Conservation (phyloP, 2,888 invertebrate genomes). For the Gibbula magus region DNA sequence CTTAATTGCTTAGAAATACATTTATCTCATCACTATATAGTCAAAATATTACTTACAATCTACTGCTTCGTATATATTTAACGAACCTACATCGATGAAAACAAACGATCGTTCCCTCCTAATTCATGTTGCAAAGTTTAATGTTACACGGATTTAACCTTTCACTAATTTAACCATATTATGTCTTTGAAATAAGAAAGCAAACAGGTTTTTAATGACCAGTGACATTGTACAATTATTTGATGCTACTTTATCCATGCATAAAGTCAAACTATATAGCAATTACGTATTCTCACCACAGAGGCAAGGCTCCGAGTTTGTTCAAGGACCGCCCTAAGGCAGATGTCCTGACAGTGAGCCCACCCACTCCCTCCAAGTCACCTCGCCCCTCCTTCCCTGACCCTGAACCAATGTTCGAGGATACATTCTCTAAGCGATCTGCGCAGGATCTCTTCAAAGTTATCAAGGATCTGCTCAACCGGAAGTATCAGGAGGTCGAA, state of each 20-base stretch:
- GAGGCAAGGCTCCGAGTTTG: constrained; percentile 70
- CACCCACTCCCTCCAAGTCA: constrained; percentile 32
- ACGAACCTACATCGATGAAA: too few relatives aligned
- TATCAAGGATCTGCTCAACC: constrained; percentile 67
- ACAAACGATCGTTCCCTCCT: too few relatives aligned
- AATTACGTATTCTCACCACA: constrained; percentile 33
- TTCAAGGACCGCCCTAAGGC: constrained; percentile 45
- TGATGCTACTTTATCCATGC: background rate
- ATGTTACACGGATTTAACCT: too few relatives aligned
- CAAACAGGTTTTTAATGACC: too few relatives aligned
- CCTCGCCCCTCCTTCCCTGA: constrained; percentile 44
- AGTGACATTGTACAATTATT: too few relatives aligned
- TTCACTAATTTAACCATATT: too few relatives aligned
- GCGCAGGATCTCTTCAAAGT: constrained; percentile 59
- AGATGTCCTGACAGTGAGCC: constrained; percentile 29
- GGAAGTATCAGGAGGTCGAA: constrained; percentile 68
- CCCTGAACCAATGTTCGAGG: constrained; percentile 42
- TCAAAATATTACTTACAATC: too few relatives aligned
- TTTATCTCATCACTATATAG: too few relatives aligned
- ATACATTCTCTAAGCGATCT: constrained; percentile 42
- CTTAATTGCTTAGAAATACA: too few relatives aligned
- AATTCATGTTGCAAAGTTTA: too few relatives aligned
- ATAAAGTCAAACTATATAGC: background rate
- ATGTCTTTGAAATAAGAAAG: too few relatives aligned
- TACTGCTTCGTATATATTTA: too few relatives aligned